phyloP scores from a whole-genome alignment of 1,140 invertebrate species.

The Branchinecta lynchi region DNA sequence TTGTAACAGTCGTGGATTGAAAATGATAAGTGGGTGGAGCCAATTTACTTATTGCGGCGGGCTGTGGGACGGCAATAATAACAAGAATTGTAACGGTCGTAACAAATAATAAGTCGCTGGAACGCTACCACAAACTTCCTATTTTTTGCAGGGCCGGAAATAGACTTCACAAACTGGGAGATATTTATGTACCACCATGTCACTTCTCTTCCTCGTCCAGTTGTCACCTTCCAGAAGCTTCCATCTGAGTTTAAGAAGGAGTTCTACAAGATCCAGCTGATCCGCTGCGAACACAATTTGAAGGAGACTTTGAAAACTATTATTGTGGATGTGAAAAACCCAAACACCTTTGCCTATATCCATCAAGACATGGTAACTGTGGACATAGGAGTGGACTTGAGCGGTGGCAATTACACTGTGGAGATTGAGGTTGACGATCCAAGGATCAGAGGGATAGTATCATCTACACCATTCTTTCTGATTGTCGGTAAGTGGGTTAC shows the following conservation, averaged over 20 bases:
- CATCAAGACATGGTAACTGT: not conserved
- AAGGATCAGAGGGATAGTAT: not conserved
- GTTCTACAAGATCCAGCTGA: not conserved
- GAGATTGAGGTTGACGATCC: not conserved
- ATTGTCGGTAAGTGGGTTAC: not conserved
- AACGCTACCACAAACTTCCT: too few relatives aligned
- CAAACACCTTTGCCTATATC: not conserved
- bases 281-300: not conserved
- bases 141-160: not conserved
- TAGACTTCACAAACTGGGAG: not conserved
- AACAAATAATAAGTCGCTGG: too few relatives aligned
- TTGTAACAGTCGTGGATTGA: too few relatives aligned
- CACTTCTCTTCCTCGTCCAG: not conserved
- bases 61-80: too few relatives aligned
- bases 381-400: not conserved
- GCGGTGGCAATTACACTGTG: not conserved
- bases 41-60: too few relatives aligned
- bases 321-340: constrained; percentile 1
- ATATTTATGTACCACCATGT: not conserved
- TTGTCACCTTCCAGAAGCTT: not conserved
- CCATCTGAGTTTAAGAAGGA: not conserved
- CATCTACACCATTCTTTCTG: not conserved
- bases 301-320: not conserved
- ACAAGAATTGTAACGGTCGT: too few relatives aligned
- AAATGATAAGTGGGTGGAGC: too few relatives aligned